These are phyloP conservation scores for Micrastur ruficollis DNA, from an alignment of 2,797 vertebrate species.

Conservation along the genomic window DNA sequence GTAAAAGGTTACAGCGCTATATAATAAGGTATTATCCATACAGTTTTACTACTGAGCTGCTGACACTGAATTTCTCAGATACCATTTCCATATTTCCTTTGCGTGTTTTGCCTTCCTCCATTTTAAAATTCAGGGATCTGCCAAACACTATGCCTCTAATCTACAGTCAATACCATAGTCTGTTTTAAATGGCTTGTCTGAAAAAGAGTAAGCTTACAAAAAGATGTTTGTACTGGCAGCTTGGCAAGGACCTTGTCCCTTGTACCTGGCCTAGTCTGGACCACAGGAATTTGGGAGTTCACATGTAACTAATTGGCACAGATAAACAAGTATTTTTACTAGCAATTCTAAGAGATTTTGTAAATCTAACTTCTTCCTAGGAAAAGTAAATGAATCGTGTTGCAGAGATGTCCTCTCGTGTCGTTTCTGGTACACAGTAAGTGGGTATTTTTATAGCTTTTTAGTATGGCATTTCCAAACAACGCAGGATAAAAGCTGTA, in stretches of 20 bases:
- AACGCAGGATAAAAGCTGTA: not conserved
- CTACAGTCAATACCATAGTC: slow-evolving; percentile 42
- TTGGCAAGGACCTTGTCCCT: slow-evolving; percentile 38
- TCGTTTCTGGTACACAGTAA: not conserved
- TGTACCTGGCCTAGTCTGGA: slow-evolving; percentile 53
- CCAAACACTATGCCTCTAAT: slow-evolving; percentile 52
- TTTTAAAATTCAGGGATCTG: slow-evolving; percentile 37
- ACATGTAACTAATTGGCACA: slow-evolving; percentile 31
- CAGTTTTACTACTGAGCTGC: slow-evolving; percentile 13
- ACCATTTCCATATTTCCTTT: slow-evolving; percentile 49
- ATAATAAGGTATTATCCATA: slow-evolving; percentile 34
- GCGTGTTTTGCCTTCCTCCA: slow-evolving; percentile 39
- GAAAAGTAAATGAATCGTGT: not conserved
- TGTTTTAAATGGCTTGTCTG: slow-evolving; percentile 60
- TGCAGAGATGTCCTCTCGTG: not conserved
- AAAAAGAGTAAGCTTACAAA: slow-evolving; percentile 53
- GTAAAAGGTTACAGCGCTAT: not conserved
- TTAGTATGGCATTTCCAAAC: not conserved
- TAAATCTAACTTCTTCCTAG: slow-evolving; percentile 31
- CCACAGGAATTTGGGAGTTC: slow-evolving; percentile 64
- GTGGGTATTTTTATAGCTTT: not conserved
- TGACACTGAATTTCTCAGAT: slow-evolving; percentile 50
- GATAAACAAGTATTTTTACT: slow-evolving; percentile 61
- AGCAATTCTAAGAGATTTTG: slow-evolving; percentile 23
- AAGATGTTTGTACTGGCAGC: slow-evolving; percentile 55